Percentiles rank a stretch among this genome's conserved stretches.
These are phyloP conservation scores for Callosobruchus maculatus DNA, from an alignment of 2,888 invertebrate species.

Conservation along the genomic window DNA sequence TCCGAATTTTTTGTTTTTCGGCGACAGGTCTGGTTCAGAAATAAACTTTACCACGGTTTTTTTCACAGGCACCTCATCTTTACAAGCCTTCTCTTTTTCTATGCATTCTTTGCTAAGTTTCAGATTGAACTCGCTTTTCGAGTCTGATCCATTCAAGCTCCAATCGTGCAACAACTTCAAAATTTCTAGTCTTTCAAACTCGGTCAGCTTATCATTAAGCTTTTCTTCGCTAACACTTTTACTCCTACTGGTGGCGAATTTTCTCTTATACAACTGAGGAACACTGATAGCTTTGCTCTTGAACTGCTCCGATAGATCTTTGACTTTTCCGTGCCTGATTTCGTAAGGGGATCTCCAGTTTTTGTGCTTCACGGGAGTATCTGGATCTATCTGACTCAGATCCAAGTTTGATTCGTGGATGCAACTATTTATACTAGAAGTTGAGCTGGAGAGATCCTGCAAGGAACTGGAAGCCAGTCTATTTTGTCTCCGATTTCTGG, in stretches of 20 bases:
- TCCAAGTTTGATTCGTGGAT: slow-evolving; percentile 46
- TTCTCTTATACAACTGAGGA: slow-evolving; percentile 35
- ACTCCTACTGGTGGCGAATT: slow-evolving; percentile 29
- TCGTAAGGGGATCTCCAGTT: slow-evolving; percentile 71
- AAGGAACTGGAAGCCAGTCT: slow-evolving; percentile 38
- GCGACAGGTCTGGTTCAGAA: slow-evolving; percentile 43
- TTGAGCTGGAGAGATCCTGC: slow-evolving; percentile 48
- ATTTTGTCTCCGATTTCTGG: slow-evolving; percentile 34
- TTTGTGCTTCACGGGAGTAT: slow-evolving; percentile 46
- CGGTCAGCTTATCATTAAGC: slow-evolving; percentile 41
- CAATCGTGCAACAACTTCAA: slow-evolving; percentile 46
- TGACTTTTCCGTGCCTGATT: slow-evolving; percentile 57
- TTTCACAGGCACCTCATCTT: slow-evolving; percentile 15
- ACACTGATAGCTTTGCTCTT: slow-evolving; percentile 49
- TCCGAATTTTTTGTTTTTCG: slow-evolving; percentile 22
- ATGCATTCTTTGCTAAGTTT: slow-evolving; percentile 18
- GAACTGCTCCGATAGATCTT: slow-evolving; percentile 68
- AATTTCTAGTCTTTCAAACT: slow-evolving; percentile 45
- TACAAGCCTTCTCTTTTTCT: slow-evolving; percentile 18
- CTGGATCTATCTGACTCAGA: slow-evolving; percentile 42
- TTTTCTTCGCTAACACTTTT: slow-evolving; percentile 42
- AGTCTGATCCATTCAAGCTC: slow-evolving; percentile 46
- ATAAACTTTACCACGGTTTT: slow-evolving; percentile 28
- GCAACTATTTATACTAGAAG: slow-evolving; percentile 45
- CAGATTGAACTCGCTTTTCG: slow-evolving; percentile 37